Evolutionary conservation across 37 sponge, comb jelly and placozoan genomes (phyloP), one percentile per base, ranked within the genome.

Genomic region (Spongilla lacustris): DNA sequence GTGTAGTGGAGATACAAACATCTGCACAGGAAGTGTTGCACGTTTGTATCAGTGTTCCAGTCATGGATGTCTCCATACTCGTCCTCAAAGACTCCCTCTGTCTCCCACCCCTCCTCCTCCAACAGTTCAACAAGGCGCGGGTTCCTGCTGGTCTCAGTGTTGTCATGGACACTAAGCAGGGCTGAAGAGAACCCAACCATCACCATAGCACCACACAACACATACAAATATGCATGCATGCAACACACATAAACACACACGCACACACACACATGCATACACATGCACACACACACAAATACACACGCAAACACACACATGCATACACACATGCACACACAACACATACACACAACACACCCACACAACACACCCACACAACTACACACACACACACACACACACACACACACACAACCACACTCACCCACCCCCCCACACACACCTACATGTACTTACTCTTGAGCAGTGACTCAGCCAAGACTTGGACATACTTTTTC

Each of bases 31-130:
- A 81, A 94, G 80, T 77, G 86, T 11, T 86, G 85, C 4, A 81
- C 76, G 23, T 49, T 66, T 24, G 68, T 58, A 36, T 81, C 92
- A 3, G 69, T 78, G 68, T 91, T 76, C 88, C 92, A 91, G 73
- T 91, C 85, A 37, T 94, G 88, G 21, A 73, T 31, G 78, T 94
- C 89, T 28, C 95, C 95, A 82, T 67, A 91, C n/a, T 91, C 85
- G 46, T 94, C 95, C 72, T 89, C 86, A 86, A 93, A 93, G 58
- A 58, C 58, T 17, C 58, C 58, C 58, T 58, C 58, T 58, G 58
- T 58, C 58, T 58, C 58, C 58, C 58, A 58, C 11, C 58, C 58
- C 58, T 58, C 58, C 58, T 58, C 58, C 58, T 58, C 11, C 19
- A 58, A 17, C 14, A 58, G 58, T 14, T 58, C 58, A 6, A 58